Percentiles rank a stretch among this genome's conserved stretches.
phyloP scores from a whole-genome alignment of 2,113 vertebrate genomes.

The Telmatochromis sp. region DNA sequence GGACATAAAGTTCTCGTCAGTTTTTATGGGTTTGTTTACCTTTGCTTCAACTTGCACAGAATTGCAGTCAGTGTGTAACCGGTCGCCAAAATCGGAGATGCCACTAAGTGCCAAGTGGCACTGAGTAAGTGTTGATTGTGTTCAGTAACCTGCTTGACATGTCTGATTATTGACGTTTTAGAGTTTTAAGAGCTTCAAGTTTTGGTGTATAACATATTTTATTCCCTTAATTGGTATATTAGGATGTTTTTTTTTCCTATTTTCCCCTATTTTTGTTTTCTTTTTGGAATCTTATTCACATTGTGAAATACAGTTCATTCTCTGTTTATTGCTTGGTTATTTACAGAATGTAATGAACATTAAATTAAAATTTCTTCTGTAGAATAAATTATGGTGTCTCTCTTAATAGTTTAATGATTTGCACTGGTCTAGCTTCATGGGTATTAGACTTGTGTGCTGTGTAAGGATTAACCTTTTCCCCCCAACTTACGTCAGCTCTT shows the following conservation, averaged over 20 bases:
- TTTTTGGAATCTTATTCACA: not conserved
- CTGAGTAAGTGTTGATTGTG: not conserved
- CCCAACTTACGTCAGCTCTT: not conserved
- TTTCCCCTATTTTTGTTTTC: not conserved
- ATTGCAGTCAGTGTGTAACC: not conserved
- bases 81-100: not conserved
- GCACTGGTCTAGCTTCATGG: not conserved
- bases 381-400: not conserved
- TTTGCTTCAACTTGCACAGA: not conserved
- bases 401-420: not conserved
- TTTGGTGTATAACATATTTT: not conserved
- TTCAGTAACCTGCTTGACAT: not conserved
- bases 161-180: not conserved
- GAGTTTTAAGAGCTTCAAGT: not conserved
- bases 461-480: rapidly evolving
- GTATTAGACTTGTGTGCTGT: not conserved
- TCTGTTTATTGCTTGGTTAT: not conserved
- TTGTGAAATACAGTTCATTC: not conserved
- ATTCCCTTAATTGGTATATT: not conserved
- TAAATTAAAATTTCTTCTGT: rapidly evolving
- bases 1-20: not conserved
- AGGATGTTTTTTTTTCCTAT: not conserved
- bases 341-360: not conserved
- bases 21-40: not conserved
- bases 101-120: not conserved